Conservation (phyloP, 1,140 invertebrate species). For the Euura lappo region DNA sequence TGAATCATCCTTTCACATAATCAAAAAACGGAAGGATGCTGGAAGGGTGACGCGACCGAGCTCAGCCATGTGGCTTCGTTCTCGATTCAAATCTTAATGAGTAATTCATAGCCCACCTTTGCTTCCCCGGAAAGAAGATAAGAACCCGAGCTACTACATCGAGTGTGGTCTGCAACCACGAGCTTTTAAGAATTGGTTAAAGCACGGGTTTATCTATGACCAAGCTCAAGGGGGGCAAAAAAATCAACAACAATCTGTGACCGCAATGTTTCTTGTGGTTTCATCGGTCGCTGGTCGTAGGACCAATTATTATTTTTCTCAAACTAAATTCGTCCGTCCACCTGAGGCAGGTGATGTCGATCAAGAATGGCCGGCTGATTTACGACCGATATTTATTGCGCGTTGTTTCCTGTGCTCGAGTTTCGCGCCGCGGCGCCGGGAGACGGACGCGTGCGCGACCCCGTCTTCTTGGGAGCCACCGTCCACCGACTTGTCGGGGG, state of each 20-base stretch:
- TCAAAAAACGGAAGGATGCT: constrained; percentile 4
- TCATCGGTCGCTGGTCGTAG: too few relatives aligned
- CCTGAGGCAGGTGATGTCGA: too few relatives aligned
- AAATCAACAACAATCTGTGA: too few relatives aligned
- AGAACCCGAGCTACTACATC: background rate
- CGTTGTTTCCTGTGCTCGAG: background rate
- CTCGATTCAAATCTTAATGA: constrained; percentile 5
- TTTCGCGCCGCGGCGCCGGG: background rate
- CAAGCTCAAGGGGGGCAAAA: too few relatives aligned
- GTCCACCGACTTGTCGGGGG: background rate
- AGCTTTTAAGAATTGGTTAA: too few relatives aligned
- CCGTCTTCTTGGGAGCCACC: background rate
- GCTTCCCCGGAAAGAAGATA: background rate
- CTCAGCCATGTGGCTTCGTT: background rate
- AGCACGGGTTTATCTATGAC: too few relatives aligned
- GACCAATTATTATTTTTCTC: too few relatives aligned
- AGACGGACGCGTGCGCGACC: background rate
- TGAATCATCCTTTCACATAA: constrained; percentile 1
- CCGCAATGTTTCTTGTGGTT: too few relatives aligned
- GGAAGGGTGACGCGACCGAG: background rate
- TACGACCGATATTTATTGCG: background rate
- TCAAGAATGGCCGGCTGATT: background rate
- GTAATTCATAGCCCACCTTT: constrained; percentile 3
- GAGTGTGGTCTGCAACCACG: too few relatives aligned
- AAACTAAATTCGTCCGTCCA: too few relatives aligned